Conservation (phyloP, 2,797 vertebrate species). For the Scleropages formosus region DNA sequence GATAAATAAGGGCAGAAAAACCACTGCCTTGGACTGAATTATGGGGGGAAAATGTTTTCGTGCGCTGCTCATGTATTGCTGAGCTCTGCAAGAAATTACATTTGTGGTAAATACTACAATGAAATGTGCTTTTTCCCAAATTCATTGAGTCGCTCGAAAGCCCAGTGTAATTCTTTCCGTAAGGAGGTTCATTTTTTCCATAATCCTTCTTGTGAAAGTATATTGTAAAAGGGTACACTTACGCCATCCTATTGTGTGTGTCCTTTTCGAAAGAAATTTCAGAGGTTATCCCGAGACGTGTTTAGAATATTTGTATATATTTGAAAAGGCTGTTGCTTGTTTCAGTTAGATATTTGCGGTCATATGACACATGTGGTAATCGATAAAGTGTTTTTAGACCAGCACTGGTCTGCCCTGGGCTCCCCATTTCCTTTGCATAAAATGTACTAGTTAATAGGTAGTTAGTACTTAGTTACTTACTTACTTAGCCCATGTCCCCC, state of each 20-base stretch:
- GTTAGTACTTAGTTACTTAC: no score
- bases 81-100: constrained; percentile 23
- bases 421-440: neutral
- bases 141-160: constrained; percentile 24
- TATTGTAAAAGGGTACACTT: no score
- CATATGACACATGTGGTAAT: no score
- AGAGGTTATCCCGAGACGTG: no score
- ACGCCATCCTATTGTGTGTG: no score
- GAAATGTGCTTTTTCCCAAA: constrained; percentile 25
- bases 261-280: no score
- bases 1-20: neutral
- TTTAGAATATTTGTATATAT: no score
- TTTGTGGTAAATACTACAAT: constrained; percentile 18
- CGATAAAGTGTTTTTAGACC: no score
- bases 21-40: neutral
- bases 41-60: constrained; percentile 16
- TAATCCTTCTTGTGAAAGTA: no score
- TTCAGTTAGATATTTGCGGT: no score
- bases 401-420: neutral
- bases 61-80: constrained; percentile 27
- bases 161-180: neutral
- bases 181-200: no score
- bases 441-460: neutral
- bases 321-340: no score
- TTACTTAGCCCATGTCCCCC: constrained; percentile 19